Conservation (phyloP, 2,888 invertebrate species). For the Pachliopta kotzebuea region DNA sequence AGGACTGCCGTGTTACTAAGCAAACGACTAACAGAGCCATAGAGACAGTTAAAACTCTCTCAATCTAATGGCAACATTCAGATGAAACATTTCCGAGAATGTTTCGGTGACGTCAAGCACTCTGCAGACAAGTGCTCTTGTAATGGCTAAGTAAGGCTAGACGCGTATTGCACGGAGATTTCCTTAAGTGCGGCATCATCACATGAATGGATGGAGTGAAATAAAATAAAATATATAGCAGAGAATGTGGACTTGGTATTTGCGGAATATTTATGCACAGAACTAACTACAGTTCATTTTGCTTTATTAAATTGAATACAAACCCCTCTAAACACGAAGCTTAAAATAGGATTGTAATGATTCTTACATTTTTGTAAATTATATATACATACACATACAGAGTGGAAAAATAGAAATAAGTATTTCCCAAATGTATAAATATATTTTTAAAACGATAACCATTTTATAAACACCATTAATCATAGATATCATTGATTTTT, state of each 20-base stretch:
- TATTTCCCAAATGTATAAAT: no score
- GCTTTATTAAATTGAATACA: not conserved
- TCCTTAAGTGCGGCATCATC: conserved; percentile 7
- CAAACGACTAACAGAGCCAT: no score
- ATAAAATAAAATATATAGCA: conserved; percentile 4
- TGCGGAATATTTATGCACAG: not conserved
- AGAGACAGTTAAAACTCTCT: no score
- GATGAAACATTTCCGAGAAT: conserved; percentile 27
- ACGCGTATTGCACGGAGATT: conserved; percentile 14
- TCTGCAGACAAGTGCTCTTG: conserved; percentile 25
- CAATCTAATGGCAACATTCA: conserved; percentile 5
- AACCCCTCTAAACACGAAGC: no score
- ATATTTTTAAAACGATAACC: no score
- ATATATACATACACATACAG: no score
- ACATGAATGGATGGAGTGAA: conserved; percentile 8
- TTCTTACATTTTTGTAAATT: no score
- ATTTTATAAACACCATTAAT: no score
- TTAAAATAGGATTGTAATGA: no score
- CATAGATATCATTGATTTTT: no score
- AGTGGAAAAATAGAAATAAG: no score
- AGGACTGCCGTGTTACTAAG: no score
- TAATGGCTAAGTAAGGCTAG: conserved; percentile 21
- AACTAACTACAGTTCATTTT: not conserved
- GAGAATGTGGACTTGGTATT: not conserved
- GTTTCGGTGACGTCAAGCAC: conserved; percentile 24